phyloP scores from a whole-genome alignment of 2,113 vertebrate genomes.

The Onychorhynchus coronatus region DNA sequence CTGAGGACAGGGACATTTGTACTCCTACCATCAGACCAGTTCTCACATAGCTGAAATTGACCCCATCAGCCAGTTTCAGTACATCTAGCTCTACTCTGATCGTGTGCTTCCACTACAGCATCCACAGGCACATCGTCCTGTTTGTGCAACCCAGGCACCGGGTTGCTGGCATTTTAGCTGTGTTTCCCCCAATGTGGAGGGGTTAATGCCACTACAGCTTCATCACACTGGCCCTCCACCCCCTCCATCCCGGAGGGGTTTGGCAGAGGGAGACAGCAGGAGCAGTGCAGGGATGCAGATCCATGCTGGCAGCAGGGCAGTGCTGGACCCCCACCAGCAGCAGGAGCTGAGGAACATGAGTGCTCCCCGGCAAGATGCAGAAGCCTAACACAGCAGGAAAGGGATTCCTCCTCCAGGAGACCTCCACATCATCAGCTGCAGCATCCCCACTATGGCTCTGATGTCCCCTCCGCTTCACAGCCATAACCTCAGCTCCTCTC shows the following conservation, averaged over 20 bases:
- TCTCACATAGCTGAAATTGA: rapidly evolving
- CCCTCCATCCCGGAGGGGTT: background rate
- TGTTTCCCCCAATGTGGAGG: background rate
- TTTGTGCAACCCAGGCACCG: background rate
- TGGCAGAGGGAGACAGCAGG: rapidly evolving
- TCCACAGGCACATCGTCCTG: rapidly evolving
- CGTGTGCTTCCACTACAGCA: rapidly evolving
- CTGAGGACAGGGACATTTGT: background rate
- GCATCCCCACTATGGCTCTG: background rate
- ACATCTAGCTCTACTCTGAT: background rate
- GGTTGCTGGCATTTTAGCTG: background rate
- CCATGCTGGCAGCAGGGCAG: rapidly evolving
- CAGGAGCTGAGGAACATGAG: rapidly evolving
- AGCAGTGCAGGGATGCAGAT: background rate
- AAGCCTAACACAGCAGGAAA: background rate
- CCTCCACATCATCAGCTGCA: too few species aligned
- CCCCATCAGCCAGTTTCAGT: background rate
- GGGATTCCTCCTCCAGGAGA: too few species aligned
- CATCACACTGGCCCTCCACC: rapidly evolving
- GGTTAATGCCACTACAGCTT: too few species aligned
- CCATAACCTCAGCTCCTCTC: background rate
- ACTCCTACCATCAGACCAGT: background rate
- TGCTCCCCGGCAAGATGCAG: background rate
- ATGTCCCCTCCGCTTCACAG: rapidly evolving
- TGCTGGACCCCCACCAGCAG: background rate